Conservation (phyloP, 2,113 vertebrate species). For the Spheniscus mendiculus region DNA sequence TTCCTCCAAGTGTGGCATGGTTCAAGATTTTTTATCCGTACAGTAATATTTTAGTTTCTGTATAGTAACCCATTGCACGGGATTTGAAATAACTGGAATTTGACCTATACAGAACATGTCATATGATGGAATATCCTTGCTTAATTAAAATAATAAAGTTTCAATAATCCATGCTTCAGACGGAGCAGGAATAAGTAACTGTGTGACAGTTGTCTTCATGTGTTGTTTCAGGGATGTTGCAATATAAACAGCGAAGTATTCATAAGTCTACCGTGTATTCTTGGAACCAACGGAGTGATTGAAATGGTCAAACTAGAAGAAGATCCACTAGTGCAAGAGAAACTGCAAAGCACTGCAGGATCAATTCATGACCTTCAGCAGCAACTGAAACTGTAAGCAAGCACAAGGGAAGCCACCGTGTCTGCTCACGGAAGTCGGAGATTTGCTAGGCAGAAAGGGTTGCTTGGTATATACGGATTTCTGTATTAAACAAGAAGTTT, state of each 20-base stretch:
- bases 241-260: slow-evolving; percentile 88
- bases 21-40: background rate
- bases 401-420: background rate
- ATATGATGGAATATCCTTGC: background rate
- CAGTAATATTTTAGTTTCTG: background rate
- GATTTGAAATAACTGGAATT: background rate
- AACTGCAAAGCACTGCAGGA: slow-evolving; percentile 79
- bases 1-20: background rate
- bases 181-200: background rate
- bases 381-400: slow-evolving; percentile 84
- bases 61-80: background rate
- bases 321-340: slow-evolving; percentile 74
- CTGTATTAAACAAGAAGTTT: background rate
- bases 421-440: background rate
- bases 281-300: slow-evolving; percentile 82
- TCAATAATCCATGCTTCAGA: background rate
- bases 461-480: background rate
- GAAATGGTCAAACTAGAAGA: slow-evolving; percentile 79
- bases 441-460: background rate
- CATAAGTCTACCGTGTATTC: slow-evolving; percentile 89
- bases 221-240: slow-evolving; percentile 81
- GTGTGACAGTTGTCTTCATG: background rate
- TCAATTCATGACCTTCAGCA: slow-evolving; percentile 82
- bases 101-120: background rate
- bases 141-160: background rate